phyloP scores from a whole-genome alignment of 2,113 vertebrate species.

The Laticauda laticaudata region DNA sequence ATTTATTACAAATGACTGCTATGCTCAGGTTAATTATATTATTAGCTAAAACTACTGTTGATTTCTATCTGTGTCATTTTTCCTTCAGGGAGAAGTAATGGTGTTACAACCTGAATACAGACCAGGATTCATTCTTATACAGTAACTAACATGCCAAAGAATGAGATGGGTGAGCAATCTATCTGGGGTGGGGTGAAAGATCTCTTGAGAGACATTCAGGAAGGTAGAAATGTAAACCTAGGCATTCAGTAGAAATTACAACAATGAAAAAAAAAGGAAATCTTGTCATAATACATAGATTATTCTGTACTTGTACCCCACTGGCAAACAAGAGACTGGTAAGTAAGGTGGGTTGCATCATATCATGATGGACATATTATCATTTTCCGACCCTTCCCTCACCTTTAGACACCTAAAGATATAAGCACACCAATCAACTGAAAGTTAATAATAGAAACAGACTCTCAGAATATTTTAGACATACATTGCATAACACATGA shows the following conservation, averaged over 20 bases:
- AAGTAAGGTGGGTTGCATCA: neutral
- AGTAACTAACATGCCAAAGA: constrained; percentile 46
- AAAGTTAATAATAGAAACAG: neutral
- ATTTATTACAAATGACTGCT: neutral
- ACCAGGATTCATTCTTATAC: constrained; percentile 16
- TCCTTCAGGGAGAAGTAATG: constrained; percentile 43
- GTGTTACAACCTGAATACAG: neutral
- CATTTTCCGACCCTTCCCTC: neutral
- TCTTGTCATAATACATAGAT: neutral
- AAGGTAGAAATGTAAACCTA: neutral
- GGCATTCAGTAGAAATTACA: neutral
- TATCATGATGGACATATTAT: neutral
- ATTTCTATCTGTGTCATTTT: constrained; percentile 61
- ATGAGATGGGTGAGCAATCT: neutral
- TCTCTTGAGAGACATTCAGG: neutral
- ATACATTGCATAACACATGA: neutral
- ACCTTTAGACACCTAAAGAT: neutral
- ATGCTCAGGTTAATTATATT: constrained; percentile 31
- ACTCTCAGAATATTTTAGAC: neutral
- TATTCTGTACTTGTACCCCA: neutral
- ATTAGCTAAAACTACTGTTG: constrained; percentile 50
- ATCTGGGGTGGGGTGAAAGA: neutral
- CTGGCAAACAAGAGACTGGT: neutral
- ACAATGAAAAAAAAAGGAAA: neutral
- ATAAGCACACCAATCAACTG: neutral